Conservation (phyloP, 2,888 invertebrate species). For the Dryococelus australis region DNA sequence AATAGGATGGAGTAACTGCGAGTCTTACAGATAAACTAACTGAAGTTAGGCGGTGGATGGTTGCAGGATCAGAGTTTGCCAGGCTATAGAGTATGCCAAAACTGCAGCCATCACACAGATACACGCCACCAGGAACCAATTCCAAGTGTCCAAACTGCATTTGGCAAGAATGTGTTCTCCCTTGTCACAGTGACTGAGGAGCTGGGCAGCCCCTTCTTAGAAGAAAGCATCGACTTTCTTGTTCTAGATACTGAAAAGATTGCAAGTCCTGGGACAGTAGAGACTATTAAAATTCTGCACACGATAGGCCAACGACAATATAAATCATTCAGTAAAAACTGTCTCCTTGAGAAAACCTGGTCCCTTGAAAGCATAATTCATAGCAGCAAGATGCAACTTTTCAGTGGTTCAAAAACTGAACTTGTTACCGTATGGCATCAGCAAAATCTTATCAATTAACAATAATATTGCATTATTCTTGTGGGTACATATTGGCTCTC, state of each 20-base stretch:
- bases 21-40: not conserved
- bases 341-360: constrained; percentile 33
- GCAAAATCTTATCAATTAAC: not conserved
- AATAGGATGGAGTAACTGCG: constrained; percentile 5
- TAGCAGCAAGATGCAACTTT: not conserved
- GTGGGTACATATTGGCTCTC: constrained; percentile 34
- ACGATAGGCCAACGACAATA: constrained; percentile 31
- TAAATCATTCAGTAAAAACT: constrained; percentile 36
- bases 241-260: constrained; percentile 37
- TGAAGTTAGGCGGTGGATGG: constrained; percentile 41
- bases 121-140: constrained; percentile 36
- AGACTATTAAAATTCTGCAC: constrained; percentile 25
- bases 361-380: constrained; percentile 24
- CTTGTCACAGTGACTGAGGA: constrained; percentile 37
- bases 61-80: constrained; percentile 39
- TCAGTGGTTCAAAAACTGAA: not conserved
- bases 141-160: constrained; percentile 36
- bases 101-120: not conserved
- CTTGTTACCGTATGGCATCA: not conserved
- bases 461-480: constrained; percentile 27
- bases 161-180: constrained; percentile 36
- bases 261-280: constrained; percentile 26
- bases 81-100: constrained; percentile 28
- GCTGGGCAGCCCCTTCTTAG: constrained; percentile 38
- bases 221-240: constrained; percentile 35